These are phyloP conservation scores for Scaeva pyrastri DNA, from an alignment of 2,888 invertebrate genomes.

Conservation along the genomic window DNA sequence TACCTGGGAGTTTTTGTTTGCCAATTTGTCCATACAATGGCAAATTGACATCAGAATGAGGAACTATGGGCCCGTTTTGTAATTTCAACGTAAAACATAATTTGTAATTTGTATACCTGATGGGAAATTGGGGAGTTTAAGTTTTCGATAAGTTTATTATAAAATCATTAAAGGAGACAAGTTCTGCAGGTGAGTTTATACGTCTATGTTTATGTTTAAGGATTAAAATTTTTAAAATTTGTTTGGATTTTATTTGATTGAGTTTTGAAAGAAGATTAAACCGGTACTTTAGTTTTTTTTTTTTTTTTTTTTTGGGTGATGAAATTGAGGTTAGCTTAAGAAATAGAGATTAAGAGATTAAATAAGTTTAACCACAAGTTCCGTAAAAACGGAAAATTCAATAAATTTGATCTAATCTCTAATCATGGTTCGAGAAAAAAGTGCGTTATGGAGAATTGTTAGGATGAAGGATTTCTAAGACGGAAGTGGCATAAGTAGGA, in stretches of 20 bases:
- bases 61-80: not conserved
- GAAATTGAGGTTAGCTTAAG: not conserved
- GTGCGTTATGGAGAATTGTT: too few species aligned
- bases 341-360: not conserved
- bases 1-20: slow-evolving; percentile 35
- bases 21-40: slow-evolving; percentile 17
- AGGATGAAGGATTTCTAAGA: too few species aligned
- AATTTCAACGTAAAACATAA: slow-evolving; percentile 14
- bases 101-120: too few species aligned
- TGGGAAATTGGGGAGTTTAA: slow-evolving; percentile 19
- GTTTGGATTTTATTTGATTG: slow-evolving; percentile 25
- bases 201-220: not conserved
- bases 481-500: too few species aligned
- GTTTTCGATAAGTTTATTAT: slow-evolving; percentile 41
- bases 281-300: not conserved
- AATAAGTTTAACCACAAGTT: not conserved
- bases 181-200: not conserved
- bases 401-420: too few species aligned
- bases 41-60: not conserved
- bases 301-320: too few species aligned
- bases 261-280: slow-evolving; percentile 25
- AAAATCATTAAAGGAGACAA: not conserved
- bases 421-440: too few species aligned
- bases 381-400: too few species aligned
- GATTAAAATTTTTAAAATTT: slow-evolving; percentile 33